Percentiles rank a stretch among this genome's conserved stretches.
phyloP scores from a whole-genome alignment of 2,113 vertebrate genomes.

The Morone saxatilis region DNA sequence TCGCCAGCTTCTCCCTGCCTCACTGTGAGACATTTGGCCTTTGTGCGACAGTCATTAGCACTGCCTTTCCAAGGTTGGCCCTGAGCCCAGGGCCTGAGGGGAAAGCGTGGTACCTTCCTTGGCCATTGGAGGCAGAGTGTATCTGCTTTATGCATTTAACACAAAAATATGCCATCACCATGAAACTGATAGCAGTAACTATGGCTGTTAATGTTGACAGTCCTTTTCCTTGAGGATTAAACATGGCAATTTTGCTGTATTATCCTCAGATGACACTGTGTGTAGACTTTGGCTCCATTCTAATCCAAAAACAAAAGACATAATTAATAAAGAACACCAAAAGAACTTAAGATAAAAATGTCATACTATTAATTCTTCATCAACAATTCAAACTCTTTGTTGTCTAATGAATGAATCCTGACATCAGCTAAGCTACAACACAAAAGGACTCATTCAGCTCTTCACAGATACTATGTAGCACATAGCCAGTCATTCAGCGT shows the following conservation, averaged over 20 bases:
- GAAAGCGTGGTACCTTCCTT: conserved; percentile 24
- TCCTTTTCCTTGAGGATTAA: background rate
- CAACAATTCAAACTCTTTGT: conserved; percentile 14
- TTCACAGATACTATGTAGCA: conserved; percentile 47
- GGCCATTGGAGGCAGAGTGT: conserved; percentile 43
- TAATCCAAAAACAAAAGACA: background rate
- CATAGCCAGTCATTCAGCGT: conserved; percentile 41
- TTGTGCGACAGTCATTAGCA: conserved; percentile 81
- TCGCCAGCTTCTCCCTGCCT: conserved; percentile 64
- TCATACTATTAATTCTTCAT: background rate
- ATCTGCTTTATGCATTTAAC: conserved; percentile 13
- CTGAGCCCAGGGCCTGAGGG: conserved; percentile 55
- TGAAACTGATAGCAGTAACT: background rate
- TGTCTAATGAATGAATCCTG: conserved; percentile 27
- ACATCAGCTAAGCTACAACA: conserved; percentile 10
- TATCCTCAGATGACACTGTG: background rate
- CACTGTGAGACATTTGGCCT: conserved; percentile 78
- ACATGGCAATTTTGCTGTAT: background rate
- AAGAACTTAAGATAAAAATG: background rate
- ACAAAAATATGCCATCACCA: conserved; percentile 12
- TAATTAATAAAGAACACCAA: background rate
- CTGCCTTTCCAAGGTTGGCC: conserved; percentile 76
- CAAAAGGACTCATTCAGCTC: conserved; percentile 45
- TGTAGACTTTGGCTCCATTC: background rate
- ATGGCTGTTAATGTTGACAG: background rate